Conservation (phyloP, 2,888 invertebrate genomes). For the Iselma pallidipennis region DNA sequence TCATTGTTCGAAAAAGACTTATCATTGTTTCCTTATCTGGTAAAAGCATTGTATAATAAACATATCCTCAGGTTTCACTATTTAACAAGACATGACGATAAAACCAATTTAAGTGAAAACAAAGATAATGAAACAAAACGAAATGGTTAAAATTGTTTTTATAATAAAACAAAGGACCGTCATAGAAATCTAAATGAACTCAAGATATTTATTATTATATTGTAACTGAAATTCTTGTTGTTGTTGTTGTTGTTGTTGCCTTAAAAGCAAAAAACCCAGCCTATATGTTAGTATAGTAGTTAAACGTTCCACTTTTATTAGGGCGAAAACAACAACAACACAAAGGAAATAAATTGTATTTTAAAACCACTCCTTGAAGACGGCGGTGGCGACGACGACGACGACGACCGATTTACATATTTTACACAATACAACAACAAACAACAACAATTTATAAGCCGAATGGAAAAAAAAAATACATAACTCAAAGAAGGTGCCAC, state of each 20-base stretch:
- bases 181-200: too few species aligned
- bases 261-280: background rate
- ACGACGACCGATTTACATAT: background rate
- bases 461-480: background rate
- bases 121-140: too few species aligned
- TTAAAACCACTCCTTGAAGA: slow-evolving; percentile 2
- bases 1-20: too few species aligned
- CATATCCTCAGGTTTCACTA: too few species aligned
- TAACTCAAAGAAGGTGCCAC: background rate
- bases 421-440: background rate
- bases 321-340: slow-evolving; percentile 1
- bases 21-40: too few species aligned
- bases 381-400: background rate
- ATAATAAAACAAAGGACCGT: too few species aligned
- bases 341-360: slow-evolving; percentile 1
- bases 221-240: background rate
- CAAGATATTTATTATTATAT: too few species aligned
- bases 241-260: background rate
- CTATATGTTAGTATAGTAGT: too few species aligned
- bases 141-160: too few species aligned
- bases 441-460: background rate
- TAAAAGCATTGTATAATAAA: too few species aligned
- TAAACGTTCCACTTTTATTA: background rate
- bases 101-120: too few species aligned
- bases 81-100: too few species aligned